Base-by-base conservation (phyloP, 2,888 invertebrate genomes). In the Aporophyla nigra region DNA sequence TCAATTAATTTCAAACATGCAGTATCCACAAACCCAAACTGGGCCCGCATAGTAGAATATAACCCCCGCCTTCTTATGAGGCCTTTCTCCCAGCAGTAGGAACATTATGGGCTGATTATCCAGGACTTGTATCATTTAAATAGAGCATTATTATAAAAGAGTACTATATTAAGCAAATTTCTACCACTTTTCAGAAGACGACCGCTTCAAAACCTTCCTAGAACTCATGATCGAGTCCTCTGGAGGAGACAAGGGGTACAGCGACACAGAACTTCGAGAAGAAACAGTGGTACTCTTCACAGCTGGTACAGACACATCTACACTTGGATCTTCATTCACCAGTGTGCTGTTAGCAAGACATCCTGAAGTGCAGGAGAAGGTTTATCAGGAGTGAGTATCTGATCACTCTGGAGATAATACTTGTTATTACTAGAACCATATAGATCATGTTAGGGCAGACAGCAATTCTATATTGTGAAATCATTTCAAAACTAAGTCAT, bases 231-330 rank as follows among this genome's bases (percentile, higher is more conserved):
- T 93, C 33, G 87, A 91, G 19, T 81, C 86, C 0, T 87, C 90
- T 6, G 88, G 84, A 19, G 76, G 86, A 5, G 75, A 79, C 0
- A 75, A 75, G 4, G 90, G 90, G 5, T 91, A 87, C 53, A 87
- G 84, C 0, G 89, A 93, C 27, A 24, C 78, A 6, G 91, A 91
- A 67, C 82, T 94, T 4, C 88, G 86, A 0, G 94, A 94, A 46
- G 94, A 94, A 72, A 85, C 83, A 0, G 53, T 92, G 5, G 91
- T 93, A 2, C 65, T 94, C 10, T 80, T 92, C 12, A 72, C 92
- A 1, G 94, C 93, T 14, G 94, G 93, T 0, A 93, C 93, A 0
- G 94, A 94, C 51, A 93, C 94, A 0, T 91, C 93, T 0, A 92
- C 93, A 0, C 90, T 92, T 0, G 91, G 89, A 0, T 84, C 87